These are phyloP conservation scores for Thumatha senex DNA, from an alignment of 2,888 invertebrate species.

Conservation along the genomic window DNA sequence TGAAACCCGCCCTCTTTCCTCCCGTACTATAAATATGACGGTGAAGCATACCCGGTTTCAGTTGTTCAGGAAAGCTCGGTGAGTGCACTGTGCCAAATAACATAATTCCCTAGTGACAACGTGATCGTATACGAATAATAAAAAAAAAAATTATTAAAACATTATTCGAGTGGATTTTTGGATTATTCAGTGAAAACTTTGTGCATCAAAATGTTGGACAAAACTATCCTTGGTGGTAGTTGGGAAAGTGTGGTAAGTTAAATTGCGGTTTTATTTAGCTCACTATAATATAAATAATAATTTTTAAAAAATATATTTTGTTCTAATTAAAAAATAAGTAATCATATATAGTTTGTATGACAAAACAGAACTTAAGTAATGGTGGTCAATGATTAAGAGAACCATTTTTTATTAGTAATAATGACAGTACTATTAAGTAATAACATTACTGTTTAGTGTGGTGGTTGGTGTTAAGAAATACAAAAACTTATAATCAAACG, in stretches of 20 bases:
- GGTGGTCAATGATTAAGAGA: no score
- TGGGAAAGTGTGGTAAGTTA: constrained; percentile 80
- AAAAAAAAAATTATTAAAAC: constrained; percentile 41
- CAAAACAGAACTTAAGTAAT: no score
- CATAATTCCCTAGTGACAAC: constrained; percentile 60
- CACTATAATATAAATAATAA: constrained; percentile 8
- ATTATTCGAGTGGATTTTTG: constrained; percentile 43
- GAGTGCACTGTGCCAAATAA: constrained; percentile 70
- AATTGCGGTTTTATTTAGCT: constrained; percentile 9
- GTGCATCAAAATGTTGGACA: constrained; percentile 71
- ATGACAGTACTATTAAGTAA: no score
- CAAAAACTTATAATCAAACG: no score
- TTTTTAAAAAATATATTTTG: no score
- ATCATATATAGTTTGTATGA: no score
- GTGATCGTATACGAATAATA: constrained; percentile 58
- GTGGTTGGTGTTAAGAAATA: no score
- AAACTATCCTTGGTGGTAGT: constrained; percentile 72
- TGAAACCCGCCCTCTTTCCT: constrained; percentile 67
- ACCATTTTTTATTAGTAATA: no score
- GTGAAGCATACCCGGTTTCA: constrained; percentile 67
- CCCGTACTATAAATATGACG: constrained; percentile 73
- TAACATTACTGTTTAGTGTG: no score
- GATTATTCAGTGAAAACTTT: constrained; percentile 39
- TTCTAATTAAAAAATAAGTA: no score
- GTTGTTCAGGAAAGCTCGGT: constrained; percentile 73